Evolutionary conservation across 2,888 invertebrate species (phyloP).

Genomic region (Muscina levida): DNA sequence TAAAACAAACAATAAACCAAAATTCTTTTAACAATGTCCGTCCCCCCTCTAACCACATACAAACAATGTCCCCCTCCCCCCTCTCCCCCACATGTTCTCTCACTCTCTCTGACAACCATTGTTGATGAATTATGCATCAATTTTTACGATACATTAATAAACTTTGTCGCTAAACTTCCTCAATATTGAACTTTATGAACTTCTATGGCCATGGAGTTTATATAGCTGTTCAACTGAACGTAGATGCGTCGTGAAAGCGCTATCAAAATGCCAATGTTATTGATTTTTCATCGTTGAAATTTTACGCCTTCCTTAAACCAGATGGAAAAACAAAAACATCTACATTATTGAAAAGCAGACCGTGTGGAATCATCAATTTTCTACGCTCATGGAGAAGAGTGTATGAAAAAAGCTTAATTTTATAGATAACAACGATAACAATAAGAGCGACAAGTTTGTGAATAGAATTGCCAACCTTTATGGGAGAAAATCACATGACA

Average conservation of each 20-base stretch:
- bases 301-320: background rate
- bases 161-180: background rate
- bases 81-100: too few relatives aligned
- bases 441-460: background rate
- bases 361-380: too few relatives aligned
- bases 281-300: background rate
- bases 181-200: slow-evolving; percentile 7
- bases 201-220: background rate
- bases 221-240: too few relatives aligned
- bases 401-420: slow-evolving; percentile 30
- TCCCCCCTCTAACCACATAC: too few relatives aligned
- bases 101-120: too few relatives aligned
- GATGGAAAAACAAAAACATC: background rate
- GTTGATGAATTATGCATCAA: slow-evolving; percentile 3
- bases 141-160: slow-evolving; percentile 22
- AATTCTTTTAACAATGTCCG: too few relatives aligned
- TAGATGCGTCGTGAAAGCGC: background rate
- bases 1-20: too few relatives aligned
- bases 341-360: too few relatives aligned
- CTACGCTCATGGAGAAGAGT: too few relatives aligned
- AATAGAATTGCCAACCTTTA: slow-evolving; percentile 22
- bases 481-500: slow-evolving; percentile 17
- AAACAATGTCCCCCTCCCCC: too few relatives aligned
- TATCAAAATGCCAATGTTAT: slow-evolving; percentile 4
- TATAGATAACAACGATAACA: slow-evolving; percentile 6